A percentile compares a stretch with the other conserved stretches of the same genome.
phyloP scores from a whole-genome alignment of 2,113 vertebrate genomes.

The Apus apus region DNA sequence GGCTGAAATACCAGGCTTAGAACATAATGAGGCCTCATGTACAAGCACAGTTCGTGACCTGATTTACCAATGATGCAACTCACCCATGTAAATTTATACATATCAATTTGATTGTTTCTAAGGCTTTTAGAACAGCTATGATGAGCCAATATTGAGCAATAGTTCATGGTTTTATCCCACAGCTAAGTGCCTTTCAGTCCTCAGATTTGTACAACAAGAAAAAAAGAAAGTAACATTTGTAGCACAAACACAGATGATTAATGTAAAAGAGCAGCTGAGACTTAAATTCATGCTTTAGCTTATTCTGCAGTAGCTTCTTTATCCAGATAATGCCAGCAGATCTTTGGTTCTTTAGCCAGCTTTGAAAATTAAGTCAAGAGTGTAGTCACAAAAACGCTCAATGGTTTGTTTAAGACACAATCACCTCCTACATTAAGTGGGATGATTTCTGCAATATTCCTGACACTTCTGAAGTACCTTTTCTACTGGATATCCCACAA shows the following conservation, averaged over 20 bases:
- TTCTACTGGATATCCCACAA: conserved; percentile 83
- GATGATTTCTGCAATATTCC: background rate
- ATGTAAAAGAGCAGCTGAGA: background rate
- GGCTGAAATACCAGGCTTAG: background rate
- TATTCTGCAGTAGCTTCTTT: background rate
- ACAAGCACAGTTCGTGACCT: background rate
- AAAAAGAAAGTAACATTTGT: background rate
- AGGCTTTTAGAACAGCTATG: background rate
- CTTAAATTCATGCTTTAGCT: background rate
- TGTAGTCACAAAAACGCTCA: background rate
- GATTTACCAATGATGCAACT: background rate
- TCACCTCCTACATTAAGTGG: background rate
- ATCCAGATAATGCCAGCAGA: background rate
- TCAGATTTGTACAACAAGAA: background rate
- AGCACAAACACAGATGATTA: background rate
- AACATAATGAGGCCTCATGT: background rate
- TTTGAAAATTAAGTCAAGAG: background rate
- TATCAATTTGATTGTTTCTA: background rate
- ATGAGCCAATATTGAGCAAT: background rate
- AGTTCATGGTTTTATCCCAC: background rate
- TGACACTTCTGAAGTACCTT: conserved; percentile 78
- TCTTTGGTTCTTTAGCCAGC: background rate
- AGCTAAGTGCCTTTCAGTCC: background rate
- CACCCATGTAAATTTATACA: background rate
- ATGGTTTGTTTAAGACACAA: background rate